Base-by-base conservation (phyloP, 2,113 vertebrate genomes). In the Pterocles gutturalis region DNA sequence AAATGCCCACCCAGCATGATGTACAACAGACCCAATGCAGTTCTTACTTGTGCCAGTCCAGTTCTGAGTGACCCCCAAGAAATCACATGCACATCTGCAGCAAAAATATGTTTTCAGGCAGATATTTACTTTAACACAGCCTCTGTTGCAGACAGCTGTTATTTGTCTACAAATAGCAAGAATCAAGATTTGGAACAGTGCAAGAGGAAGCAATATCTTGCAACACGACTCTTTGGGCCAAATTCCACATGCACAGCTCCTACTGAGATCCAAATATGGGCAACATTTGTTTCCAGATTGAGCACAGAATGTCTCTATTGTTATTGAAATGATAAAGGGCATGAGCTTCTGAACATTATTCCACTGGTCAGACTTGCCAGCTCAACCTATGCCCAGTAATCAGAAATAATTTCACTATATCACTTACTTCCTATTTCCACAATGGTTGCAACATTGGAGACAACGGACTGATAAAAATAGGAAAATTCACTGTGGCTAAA, bases 261-360 rank as follows among this genome's bases (percentile, higher is more conserved):
- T 81, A 93, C 92, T 95, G 96, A 93, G 92, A 76, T 84, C 65
- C 86, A 93, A 94, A 96, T 95, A 90, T 61, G 89, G 93, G 73
- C 53, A 89, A 87, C 94, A 95, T 95, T 95, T 87, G 73, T 79
- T 95, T 96, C 92, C 96, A 97, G 95, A 95, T 87, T 96, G 96
- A 93, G 86, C 76, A 89, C 92, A 93, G 92, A 96, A 93, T 92
- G 72, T 43, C 43, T 83, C 84, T 76, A 83, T 97, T 97, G 89
- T 94, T 79, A 96, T 81, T 92, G 88, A 94, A 95, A 97, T 93
- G 43, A 67, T 87, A 96, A 92, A 93, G 70, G 86, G 28, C 72
- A 75, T 65, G 83, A 93, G 90, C 86, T 95, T 97, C 93, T 65
- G 80, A 87, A 89, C 20, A 79, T 58, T 89, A 55, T 95, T 92